Evolutionary conservation across 2,797 vertebrate genomes (phyloP).

Genomic region (Gobionotothen gibberifrons): DNA sequence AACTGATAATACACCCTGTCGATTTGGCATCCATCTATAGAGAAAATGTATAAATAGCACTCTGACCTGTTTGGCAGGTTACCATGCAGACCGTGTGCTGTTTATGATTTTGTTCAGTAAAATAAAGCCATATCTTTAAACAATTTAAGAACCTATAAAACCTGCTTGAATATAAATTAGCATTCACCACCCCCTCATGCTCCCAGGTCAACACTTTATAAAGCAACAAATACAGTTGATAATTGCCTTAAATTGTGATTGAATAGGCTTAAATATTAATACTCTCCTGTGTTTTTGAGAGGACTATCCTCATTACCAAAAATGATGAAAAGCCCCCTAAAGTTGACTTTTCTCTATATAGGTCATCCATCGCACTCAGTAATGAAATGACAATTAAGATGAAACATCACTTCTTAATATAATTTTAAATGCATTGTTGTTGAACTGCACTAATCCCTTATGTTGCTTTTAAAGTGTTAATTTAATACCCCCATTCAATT

Average conservation of each 20-base stretch:
- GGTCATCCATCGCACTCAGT: conserved; percentile 67
- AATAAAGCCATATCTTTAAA: background rate
- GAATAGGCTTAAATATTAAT: background rate
- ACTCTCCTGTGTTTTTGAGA: conserved; percentile 20
- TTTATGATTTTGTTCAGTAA: conserved; percentile 13
- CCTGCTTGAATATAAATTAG: background rate
- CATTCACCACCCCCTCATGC: background rate
- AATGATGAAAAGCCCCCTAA: conserved; percentile 33
- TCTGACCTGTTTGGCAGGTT: conserved; percentile 46
- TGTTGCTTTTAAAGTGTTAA: conserved; percentile 78
- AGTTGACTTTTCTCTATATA: conserved; percentile 55
- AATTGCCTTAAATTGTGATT: conserved; percentile 9
- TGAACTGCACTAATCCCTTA: conserved; percentile 73
- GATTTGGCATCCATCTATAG: conserved; percentile 53
- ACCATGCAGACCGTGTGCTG: background rate
- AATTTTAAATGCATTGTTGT: conserved; percentile 79
- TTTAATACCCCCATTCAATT: conserved; percentile 76
- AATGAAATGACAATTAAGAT: conserved; percentile 75
- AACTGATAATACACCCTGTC: conserved; percentile 57
- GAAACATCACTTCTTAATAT: conserved; percentile 70
- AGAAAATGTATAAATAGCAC: conserved; percentile 55
- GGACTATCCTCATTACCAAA: conserved; percentile 45
- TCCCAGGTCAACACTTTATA: background rate
- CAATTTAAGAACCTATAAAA: background rate
- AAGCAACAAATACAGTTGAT: background rate